Conservation (phyloP, 2,888 invertebrate genomes). For the Petrophora chlorosata region DNA sequence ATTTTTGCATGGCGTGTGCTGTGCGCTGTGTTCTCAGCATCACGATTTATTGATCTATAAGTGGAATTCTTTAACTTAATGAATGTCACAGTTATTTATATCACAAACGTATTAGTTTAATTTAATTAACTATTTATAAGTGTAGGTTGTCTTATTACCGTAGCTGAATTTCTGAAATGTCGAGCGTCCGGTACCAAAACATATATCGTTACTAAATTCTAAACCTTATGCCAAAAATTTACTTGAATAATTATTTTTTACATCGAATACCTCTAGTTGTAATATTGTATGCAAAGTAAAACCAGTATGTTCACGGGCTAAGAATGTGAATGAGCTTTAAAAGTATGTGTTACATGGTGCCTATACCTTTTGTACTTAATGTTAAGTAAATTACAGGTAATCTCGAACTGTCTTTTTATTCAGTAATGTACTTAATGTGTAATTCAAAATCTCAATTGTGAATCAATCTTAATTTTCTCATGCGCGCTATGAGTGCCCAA, state of each 20-base stretch:
- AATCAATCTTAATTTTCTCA: slow-evolving; percentile 28
- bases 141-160: slow-evolving; percentile 53
- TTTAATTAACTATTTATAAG: slow-evolving; percentile 51
- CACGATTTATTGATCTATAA: slow-evolving; percentile 43
- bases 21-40: slow-evolving; percentile 36
- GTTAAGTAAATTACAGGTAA: slow-evolving; percentile 43
- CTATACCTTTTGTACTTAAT: slow-evolving; percentile 56
- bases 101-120: slow-evolving; percentile 51
- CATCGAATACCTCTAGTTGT: slow-evolving; percentile 17
- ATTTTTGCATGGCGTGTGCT: slow-evolving; percentile 33
- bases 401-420: slow-evolving; percentile 23
- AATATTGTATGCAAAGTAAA: slow-evolving; percentile 14
- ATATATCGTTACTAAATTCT: slow-evolving; percentile 24
- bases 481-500: slow-evolving; percentile 41
- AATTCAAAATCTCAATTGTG: slow-evolving; percentile 45
- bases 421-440: slow-evolving; percentile 29
- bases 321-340: slow-evolving; percentile 45
- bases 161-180: slow-evolving; percentile 52
- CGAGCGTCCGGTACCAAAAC: slow-evolving; percentile 28
- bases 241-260: slow-evolving; percentile 25
- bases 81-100: slow-evolving; percentile 35
- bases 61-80: slow-evolving; percentile 42
- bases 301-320: slow-evolving; percentile 38
- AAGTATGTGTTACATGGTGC: slow-evolving; percentile 53
- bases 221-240: slow-evolving; percentile 38